Evolutionary conservation across 2,888 invertebrate species (phyloP).

Genomic region (Chloromyia formosa): DNA sequence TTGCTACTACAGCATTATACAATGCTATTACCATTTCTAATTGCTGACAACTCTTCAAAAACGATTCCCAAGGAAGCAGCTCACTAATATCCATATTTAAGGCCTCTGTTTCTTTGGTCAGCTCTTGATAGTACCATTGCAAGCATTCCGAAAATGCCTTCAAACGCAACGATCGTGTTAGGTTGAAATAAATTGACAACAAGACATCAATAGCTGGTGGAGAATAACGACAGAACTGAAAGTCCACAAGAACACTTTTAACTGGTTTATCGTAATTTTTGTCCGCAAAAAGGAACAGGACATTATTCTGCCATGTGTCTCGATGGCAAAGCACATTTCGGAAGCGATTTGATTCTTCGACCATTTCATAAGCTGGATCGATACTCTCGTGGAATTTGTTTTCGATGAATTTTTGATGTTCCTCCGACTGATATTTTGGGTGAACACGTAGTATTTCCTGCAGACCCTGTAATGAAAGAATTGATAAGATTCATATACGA

Average conservation of each 20-base stretch:
- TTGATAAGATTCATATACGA: neutral
- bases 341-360: conserved; percentile 58
- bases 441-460: conserved; percentile 54
- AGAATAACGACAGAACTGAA: conserved; percentile 59
- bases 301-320: conserved; percentile 62
- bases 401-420: conserved; percentile 54
- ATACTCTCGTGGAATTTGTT: conserved; percentile 55
- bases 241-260: conserved; percentile 59
- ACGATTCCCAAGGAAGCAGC: conserved; percentile 57
- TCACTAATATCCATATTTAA: conserved; percentile 55
- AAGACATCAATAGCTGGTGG: conserved; percentile 60
- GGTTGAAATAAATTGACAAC: conserved; percentile 58
- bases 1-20: conserved; percentile 60
- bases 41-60: conserved; percentile 58
- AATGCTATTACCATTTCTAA: conserved; percentile 60
- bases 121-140: conserved; percentile 53
- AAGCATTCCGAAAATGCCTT: conserved; percentile 51
- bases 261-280: conserved; percentile 49
- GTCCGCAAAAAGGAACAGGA: conserved; percentile 55
- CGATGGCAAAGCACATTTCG: conserved; percentile 65
- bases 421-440: conserved; percentile 52
- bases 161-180: conserved; percentile 52
- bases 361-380: conserved; percentile 56
- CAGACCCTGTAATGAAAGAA: conserved; percentile 51
- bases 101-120: conserved; percentile 55